Evolutionary conservation across 2,888 invertebrate genomes (phyloP).

Genomic region (Alloscopus bannaensis): DNA sequence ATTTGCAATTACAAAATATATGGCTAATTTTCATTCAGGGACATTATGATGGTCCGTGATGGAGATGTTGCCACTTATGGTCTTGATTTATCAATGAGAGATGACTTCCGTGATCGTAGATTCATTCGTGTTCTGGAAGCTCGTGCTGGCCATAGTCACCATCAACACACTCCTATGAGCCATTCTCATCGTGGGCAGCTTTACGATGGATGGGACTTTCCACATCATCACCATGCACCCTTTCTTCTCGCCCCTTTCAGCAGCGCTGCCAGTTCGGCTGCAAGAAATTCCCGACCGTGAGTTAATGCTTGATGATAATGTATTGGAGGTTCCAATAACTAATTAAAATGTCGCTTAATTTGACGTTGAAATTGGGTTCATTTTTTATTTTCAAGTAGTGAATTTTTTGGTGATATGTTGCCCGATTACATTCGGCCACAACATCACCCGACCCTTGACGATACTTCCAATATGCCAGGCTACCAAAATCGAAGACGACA

Average conservation of each 20-base stretch:
- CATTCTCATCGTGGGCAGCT: conserved; percentile 12
- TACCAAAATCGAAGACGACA: conserved; percentile 70
- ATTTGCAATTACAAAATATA: not conserved
- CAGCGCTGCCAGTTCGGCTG: conserved; percentile 21
- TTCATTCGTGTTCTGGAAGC: conserved; percentile 46
- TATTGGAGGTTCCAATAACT: not conserved
- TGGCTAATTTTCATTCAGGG: conserved; percentile 48
- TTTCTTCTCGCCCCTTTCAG: conserved; percentile 33
- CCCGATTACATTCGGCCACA: too few species aligned
- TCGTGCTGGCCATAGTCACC: conserved; percentile 17
- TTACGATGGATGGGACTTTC: conserved; percentile 33
- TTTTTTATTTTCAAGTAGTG: conserved; percentile 53
- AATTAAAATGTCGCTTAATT: not conserved
- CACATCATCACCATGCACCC: conserved; percentile 21
- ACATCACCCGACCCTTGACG: too few species aligned
- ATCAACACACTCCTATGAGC: conserved; percentile 35
- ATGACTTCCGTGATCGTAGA: conserved; percentile 36
- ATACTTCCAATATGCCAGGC: conserved; percentile 40
- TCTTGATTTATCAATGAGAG: conserved; percentile 31
- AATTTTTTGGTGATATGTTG: conserved; percentile 62
- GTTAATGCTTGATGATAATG: not conserved
- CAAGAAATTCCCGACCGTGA: too few species aligned
- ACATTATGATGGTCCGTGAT: conserved; percentile 44
- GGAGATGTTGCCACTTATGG: conserved; percentile 31
- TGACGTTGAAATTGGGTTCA: not conserved